Evolutionary conservation across 2,113 vertebrate genomes (phyloP).

Genomic region (Pogona vitticeps): DNA sequence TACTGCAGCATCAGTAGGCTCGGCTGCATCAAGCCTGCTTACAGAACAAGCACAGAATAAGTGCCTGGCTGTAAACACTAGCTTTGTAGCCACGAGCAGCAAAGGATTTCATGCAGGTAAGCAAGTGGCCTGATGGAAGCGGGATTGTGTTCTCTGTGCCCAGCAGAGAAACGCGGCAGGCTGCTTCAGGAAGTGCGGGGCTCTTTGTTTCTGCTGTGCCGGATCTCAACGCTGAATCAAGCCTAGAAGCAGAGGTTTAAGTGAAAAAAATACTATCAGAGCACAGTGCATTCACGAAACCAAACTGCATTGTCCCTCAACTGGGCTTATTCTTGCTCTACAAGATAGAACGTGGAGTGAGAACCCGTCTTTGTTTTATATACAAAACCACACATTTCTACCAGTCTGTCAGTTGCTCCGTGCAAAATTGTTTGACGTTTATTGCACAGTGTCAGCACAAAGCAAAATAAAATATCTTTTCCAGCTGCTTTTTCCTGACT

Average conservation of each 20-base stretch:
- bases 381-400: not conserved
- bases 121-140: not conserved
- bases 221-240: no score
- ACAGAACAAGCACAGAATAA: not conserved
- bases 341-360: not conserved
- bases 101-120: not conserved
- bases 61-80: not conserved
- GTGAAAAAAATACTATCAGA: no score
- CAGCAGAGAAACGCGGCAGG: not conserved
- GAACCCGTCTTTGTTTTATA: not conserved
- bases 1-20: not conserved
- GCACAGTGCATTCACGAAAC: not conserved
- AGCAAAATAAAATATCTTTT: not conserved
- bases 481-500: not conserved
- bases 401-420: not conserved
- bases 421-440: not conserved
- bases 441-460: not conserved
- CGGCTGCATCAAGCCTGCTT: not conserved
- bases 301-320: not conserved
- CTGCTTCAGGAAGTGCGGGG: no score
- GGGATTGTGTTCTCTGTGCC: not conserved
- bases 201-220: no score
- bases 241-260: no score
- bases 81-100: not conserved
- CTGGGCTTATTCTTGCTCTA: not conserved